Percentiles rank a stretch among this genome's conserved stretches.
These are phyloP conservation scores for Drosophila seclusa DNA, from an alignment of 2,888 invertebrate species.

Conservation along the genomic window DNA sequence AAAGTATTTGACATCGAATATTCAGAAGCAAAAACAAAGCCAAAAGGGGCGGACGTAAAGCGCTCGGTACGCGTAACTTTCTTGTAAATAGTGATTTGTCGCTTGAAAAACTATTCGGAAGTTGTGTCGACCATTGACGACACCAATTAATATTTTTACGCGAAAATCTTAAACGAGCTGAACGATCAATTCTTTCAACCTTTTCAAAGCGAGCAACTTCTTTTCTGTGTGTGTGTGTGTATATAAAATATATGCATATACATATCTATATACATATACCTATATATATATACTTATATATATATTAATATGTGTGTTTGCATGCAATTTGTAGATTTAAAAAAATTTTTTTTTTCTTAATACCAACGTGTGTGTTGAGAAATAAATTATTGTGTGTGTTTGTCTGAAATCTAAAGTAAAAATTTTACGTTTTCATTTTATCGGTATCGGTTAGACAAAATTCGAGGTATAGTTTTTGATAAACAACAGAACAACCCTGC, in stretches of 20 bases:
- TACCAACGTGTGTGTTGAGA: slow-evolving; percentile 8
- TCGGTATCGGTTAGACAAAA: slow-evolving; percentile 54
- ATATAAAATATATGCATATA: background rate
- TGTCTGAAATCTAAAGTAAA: slow-evolving; percentile 39
- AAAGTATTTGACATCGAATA: slow-evolving; percentile 52
- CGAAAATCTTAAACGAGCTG: slow-evolving; percentile 2
- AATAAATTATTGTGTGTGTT: slow-evolving; percentile 24
- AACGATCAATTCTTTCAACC: slow-evolving; percentile 1
- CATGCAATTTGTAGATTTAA: slow-evolving; percentile 19
- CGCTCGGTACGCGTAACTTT: slow-evolving; percentile 61
- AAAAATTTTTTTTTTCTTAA: background rate
- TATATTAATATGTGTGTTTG: slow-evolving; percentile 13
- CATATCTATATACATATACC: slow-evolving; percentile 12
- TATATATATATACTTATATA: background rate
- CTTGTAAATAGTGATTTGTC: slow-evolving; percentile 52
- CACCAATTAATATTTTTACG: slow-evolving; percentile 23
- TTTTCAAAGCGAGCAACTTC: slow-evolving; percentile 23
- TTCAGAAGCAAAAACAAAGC: slow-evolving; percentile 61
- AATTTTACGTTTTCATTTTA: slow-evolving; percentile 45
- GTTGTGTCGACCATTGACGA: slow-evolving; percentile 21
- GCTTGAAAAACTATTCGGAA: slow-evolving; percentile 27
- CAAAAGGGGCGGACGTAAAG: slow-evolving; percentile 62
- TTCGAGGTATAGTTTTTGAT: slow-evolving; percentile 54
- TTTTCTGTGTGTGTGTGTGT: slow-evolving; percentile 22
- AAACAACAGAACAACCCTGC: slow-evolving; percentile 60